Conservation (phyloP, 2,797 vertebrate genomes). For the Sebastes matsubarae region DNA sequence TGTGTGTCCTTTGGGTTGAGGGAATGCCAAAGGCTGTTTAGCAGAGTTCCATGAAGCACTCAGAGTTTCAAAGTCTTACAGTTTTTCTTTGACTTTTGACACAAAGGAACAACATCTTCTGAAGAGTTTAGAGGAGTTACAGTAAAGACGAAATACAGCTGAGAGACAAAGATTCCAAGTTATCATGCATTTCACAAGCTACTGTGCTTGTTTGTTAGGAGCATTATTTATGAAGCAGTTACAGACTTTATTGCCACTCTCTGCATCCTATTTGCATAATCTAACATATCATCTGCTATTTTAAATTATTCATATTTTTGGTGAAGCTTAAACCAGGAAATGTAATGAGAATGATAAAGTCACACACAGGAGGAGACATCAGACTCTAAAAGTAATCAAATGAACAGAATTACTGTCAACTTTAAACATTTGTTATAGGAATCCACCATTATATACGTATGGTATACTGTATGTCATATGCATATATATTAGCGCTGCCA, state of each 20-base stretch:
- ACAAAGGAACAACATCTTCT: neutral
- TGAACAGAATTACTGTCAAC: neutral
- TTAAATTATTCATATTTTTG: neutral
- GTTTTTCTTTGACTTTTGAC: constrained; percentile 29
- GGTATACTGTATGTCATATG: too few species aligned
- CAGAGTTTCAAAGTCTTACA: neutral
- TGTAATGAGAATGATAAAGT: neutral
- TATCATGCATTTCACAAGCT: neutral
- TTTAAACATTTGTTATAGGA: neutral
- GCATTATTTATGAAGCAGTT: constrained; percentile 22
- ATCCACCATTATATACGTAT: neutral
- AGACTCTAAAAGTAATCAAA: neutral
- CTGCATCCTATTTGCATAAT: constrained; percentile 19
- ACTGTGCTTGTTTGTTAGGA: constrained; percentile 3
- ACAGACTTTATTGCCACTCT: neutral
- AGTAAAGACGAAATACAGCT: neutral
- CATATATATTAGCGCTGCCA: too few species aligned
- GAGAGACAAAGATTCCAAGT: neutral
- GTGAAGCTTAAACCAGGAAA: neutral
- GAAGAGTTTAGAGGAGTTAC: neutral
- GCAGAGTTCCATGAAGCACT: neutral
- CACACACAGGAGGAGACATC: neutral
- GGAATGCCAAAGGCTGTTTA: constrained; percentile 29
- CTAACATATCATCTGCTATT: neutral
- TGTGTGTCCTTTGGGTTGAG: neutral